Conservation (phyloP, 2,797 vertebrate species). For the Buphagus erythrorhynchus region DNA sequence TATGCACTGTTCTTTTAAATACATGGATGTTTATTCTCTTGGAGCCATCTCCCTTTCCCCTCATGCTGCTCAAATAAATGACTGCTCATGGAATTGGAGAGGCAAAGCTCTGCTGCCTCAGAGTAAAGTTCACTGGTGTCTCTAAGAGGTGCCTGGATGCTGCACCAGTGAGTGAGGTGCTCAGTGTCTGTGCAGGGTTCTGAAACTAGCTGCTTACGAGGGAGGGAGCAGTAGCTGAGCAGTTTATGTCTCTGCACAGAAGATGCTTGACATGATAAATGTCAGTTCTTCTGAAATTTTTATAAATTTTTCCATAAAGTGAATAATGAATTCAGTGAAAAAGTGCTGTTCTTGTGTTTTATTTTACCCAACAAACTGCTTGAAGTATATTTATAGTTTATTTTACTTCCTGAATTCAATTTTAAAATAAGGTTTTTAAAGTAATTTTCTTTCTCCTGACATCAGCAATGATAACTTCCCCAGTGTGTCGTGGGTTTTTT, state of each 20-base stretch:
- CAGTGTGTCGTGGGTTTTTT: neutral
- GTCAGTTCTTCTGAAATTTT: neutral
- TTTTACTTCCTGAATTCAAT: neutral
- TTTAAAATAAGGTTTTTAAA: neutral
- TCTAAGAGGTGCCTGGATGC: neutral
- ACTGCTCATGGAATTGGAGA: neutral
- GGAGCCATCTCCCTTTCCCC: neutral
- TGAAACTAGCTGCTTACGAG: neutral
- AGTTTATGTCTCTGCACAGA: neutral
- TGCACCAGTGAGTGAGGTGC: neutral
- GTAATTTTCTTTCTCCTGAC: neutral
- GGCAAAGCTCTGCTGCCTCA: neutral
- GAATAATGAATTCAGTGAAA: neutral
- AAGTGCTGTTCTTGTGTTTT: neutral
- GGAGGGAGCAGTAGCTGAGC: neutral
- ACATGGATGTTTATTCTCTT: neutral
- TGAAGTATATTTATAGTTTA: neutral
- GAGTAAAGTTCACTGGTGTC: neutral
- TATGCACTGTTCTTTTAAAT: neutral
- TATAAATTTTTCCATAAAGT: neutral
- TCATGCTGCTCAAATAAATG: accelerated
- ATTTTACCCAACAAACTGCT: neutral
- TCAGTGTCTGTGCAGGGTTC: neutral
- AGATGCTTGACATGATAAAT: neutral
- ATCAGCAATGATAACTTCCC: neutral